Conservation (phyloP, 2,797 vertebrate species). For the Tamandua tetradactyla region DNA sequence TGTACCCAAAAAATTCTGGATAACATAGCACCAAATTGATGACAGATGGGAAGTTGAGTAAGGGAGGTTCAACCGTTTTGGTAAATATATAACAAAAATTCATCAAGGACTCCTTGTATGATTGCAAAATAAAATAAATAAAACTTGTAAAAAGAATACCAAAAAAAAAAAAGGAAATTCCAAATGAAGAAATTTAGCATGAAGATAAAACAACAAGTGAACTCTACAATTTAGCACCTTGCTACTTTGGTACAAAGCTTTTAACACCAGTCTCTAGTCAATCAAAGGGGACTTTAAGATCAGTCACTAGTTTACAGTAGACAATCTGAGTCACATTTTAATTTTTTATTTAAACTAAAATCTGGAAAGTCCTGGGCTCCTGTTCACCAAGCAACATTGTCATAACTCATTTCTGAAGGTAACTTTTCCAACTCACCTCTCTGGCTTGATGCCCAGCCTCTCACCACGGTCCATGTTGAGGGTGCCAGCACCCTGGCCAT, state of each 20-base stretch:
- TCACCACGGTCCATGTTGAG: slow-evolving; percentile 97
- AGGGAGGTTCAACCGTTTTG: background rate
- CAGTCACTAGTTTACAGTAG: background rate
- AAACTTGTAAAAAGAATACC: background rate
- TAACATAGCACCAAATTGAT: background rate
- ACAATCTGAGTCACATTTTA: background rate
- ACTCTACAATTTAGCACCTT: background rate
- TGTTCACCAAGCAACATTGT: background rate
- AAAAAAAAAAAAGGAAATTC: background rate
- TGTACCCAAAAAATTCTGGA: background rate
- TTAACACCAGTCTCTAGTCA: background rate
- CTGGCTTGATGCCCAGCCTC: slow-evolving; percentile 94
- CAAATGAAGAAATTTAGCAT: background rate
- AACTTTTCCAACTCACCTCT: slow-evolving; percentile 88
- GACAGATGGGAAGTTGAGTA: background rate
- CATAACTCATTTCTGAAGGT: background rate
- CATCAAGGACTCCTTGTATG: background rate
- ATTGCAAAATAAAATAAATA: background rate
- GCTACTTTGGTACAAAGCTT: background rate
- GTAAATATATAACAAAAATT: background rate
- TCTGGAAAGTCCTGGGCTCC: background rate
- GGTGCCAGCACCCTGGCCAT: slow-evolving; percentile 95
- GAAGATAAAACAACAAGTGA: background rate
- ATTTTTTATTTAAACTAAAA: background rate
- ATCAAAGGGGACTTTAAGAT: background rate